Conservation (phyloP, 2,888 invertebrate species). For the Pteria penguin region DNA sequence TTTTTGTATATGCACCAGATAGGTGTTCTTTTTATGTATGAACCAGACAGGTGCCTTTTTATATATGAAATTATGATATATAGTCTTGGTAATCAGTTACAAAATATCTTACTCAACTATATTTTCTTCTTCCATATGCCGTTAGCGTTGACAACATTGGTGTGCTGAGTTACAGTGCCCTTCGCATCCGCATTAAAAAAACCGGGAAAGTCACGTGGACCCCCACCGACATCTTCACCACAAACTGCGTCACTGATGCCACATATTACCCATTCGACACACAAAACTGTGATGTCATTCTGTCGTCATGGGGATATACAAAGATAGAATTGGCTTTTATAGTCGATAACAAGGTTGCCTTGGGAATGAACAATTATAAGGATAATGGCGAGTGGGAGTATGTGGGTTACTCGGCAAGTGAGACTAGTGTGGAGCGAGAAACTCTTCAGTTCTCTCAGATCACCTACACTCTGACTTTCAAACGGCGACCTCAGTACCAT, state of each 20-base stretch:
- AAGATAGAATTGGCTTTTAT: slow-evolving; percentile 26
- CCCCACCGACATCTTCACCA: slow-evolving; percentile 39
- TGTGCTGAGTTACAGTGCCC: slow-evolving; percentile 35
- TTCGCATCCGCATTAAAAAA: slow-evolving; percentile 33
- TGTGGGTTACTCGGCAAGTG: not conserved
- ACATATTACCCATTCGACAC: slow-evolving; percentile 50
- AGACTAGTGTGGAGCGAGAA: not conserved
- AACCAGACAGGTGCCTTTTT: too few species aligned
- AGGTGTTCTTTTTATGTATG: too few species aligned
- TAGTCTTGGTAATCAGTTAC: too few species aligned
- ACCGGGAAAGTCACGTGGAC: slow-evolving; percentile 37
- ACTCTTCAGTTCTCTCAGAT: not conserved
- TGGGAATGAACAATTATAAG: not conserved
- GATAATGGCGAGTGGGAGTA: slow-evolving; percentile 19
- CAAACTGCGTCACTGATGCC: slow-evolving; percentile 44
- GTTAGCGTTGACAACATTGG: slow-evolving; percentile 46
- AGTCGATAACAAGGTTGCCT: not conserved
- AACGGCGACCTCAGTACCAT: slow-evolving; percentile 12
- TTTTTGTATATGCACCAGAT: too few species aligned
- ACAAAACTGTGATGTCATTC: slow-evolving; percentile 44
- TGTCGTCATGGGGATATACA: slow-evolving; percentile 51
- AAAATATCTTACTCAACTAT: too few species aligned
- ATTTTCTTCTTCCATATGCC: too few species aligned
- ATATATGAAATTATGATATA: too few species aligned
- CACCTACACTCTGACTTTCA: slow-evolving; percentile 5